Evolutionary conservation across 2,888 invertebrate genomes (phyloP).

Genomic region (Caenorhabditis sp.): DNA sequence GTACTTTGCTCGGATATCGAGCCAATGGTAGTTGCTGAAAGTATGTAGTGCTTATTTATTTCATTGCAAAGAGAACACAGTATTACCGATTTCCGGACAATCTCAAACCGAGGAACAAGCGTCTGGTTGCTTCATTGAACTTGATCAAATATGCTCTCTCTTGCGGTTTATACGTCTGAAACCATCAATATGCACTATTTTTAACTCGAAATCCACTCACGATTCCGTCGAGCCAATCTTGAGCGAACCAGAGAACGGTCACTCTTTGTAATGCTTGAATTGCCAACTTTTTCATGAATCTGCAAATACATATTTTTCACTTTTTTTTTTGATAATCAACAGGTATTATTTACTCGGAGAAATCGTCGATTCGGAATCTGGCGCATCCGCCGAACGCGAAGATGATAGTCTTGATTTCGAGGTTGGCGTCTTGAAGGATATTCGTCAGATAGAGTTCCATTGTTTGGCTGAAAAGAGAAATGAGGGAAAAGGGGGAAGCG

Average conservation of each 20-base stretch:
- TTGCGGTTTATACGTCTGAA: no score
- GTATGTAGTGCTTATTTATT: no score
- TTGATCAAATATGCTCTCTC: no score
- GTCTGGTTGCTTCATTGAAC: no score
- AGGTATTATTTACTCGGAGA: slow-evolving; percentile 1
- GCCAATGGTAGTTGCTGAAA: slow-evolving; percentile 31
- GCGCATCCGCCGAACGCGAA: slow-evolving; percentile 47
- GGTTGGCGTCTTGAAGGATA: background rate
- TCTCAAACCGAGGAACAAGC: background rate
- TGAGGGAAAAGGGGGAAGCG: no score
- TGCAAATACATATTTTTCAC: no score
- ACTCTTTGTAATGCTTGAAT: background rate
- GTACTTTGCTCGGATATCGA: slow-evolving; percentile 5
- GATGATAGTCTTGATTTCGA: slow-evolving; percentile 39
- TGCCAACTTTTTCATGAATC: slow-evolving; percentile 4
- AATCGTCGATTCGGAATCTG: slow-evolving; percentile 1
- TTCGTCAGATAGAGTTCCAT: slow-evolving; percentile 7
- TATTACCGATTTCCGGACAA: background rate
- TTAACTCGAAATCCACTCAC: background rate
- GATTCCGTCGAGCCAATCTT: slow-evolving; percentile 37
- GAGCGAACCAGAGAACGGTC: slow-evolving; percentile 28
- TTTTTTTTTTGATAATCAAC: no score
- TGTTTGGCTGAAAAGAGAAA: slow-evolving; percentile 5
- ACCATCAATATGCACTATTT: no score
- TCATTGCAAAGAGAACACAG: no score